phyloP scores from a whole-genome alignment of 2,113 vertebrate genomes.

The Melanocharis versteri region DNA sequence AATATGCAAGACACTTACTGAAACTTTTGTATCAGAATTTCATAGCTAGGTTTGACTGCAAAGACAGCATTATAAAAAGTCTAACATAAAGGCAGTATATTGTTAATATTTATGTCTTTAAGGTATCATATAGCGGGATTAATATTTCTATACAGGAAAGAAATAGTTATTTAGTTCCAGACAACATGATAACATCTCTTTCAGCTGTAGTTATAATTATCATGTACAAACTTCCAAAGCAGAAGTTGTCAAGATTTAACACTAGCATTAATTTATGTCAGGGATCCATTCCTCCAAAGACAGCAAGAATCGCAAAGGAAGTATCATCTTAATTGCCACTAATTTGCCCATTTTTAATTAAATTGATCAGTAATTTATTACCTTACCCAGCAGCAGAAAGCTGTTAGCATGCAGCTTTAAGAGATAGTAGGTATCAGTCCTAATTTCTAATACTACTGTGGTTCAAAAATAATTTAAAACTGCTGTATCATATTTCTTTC shows the following conservation, averaged over 20 bases:
- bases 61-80: constrained; percentile 17
- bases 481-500: neutral
- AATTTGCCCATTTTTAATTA: constrained; percentile 74
- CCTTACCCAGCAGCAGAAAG: constrained; percentile 31
- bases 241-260: constrained; percentile 73
- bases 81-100: constrained; percentile 44
- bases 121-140: constrained; percentile 54
- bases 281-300: constrained; percentile 69
- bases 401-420: constrained; percentile 27
- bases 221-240: constrained; percentile 66
- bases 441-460: neutral
- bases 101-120: constrained; percentile 57
- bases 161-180: constrained; percentile 62
- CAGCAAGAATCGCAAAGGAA: constrained; percentile 60
- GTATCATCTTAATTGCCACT: constrained; percentile 72
- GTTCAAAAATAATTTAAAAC: constrained; percentile 13
- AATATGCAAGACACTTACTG: constrained; percentile 27
- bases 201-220: constrained; percentile 72
- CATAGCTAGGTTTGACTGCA: constrained; percentile 25
- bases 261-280: constrained; percentile 75
- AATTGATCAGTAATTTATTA: constrained; percentile 71
- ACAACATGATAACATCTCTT: constrained; percentile 72
- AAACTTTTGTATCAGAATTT: constrained; percentile 31
- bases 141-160: constrained; percentile 64
- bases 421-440: neutral